Evolutionary conservation across 2,888 invertebrate species (phyloP).

Genomic region (Anorthoa munda): DNA sequence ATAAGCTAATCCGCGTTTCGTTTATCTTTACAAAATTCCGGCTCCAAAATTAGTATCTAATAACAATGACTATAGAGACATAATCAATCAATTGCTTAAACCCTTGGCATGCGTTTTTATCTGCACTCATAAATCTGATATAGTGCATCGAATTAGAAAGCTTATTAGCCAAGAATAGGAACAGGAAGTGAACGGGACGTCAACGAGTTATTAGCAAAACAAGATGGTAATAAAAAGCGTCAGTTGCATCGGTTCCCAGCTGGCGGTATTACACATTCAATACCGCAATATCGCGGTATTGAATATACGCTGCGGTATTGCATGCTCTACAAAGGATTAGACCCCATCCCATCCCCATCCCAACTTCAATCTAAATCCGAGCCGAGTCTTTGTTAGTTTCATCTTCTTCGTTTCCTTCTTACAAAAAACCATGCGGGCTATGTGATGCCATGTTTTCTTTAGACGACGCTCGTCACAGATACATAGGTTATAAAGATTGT

Average conservation of each 20-base stretch:
- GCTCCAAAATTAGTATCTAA: constrained; percentile 47
- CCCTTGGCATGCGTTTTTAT: neutral
- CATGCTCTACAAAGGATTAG: too few species aligned
- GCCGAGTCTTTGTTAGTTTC: neutral
- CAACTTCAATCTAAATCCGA: neutral
- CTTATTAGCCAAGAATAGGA: neutral
- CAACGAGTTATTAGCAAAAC: constrained; percentile 7
- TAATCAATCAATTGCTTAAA: constrained; percentile 44
- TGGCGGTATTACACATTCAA: too few species aligned
- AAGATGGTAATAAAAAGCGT: constrained; percentile 37
- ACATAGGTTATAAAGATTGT: neutral
- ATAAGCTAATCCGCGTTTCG: constrained; percentile 55
- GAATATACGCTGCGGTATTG: too few species aligned
- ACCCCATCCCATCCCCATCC: too few species aligned
- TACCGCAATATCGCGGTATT: too few species aligned
- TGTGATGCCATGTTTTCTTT: neutral
- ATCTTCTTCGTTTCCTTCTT: neutral
- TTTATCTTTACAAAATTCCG: constrained; percentile 57
- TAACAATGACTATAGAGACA: constrained; percentile 40
- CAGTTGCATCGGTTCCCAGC: constrained; percentile 59
- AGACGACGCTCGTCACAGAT: neutral
- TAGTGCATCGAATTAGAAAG: constrained; percentile 21
- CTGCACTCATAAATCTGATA: neutral
- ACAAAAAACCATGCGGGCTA: neutral
- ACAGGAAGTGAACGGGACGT: neutral